Percentiles rank a stretch among this genome's conserved stretches.
These are phyloP conservation scores for Andrena haemorrhoa DNA, from an alignment of 2,888 invertebrate genomes.

Conservation along the genomic window DNA sequence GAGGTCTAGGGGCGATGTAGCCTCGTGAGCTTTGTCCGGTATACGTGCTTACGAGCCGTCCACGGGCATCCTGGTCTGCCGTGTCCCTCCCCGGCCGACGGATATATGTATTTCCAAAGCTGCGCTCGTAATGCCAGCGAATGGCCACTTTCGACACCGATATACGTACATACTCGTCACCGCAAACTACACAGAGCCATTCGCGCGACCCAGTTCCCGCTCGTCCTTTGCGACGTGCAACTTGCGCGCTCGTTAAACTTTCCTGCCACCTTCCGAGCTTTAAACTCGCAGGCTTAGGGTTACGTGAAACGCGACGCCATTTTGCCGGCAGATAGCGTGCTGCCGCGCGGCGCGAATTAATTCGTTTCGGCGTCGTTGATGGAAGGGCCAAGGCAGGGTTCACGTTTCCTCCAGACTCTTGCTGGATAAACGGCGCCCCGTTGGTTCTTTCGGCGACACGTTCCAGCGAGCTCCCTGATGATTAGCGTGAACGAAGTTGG, in stretches of 20 bases:
- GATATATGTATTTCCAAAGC: constrained; percentile 60
- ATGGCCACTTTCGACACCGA: constrained; percentile 45
- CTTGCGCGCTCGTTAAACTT: constrained; percentile 35
- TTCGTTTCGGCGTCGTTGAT: neutral
- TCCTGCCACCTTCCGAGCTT: constrained; percentile 19
- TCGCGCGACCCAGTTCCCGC: constrained; percentile 49
- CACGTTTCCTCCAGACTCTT: too few relatives aligned
- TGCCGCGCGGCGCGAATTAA: neutral
- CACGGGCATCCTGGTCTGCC: constrained; percentile 42
- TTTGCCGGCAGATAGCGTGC: neutral
- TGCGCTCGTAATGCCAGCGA: constrained; percentile 39
- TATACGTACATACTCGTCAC: constrained; percentile 42
- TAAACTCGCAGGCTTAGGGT: constrained; percentile 23
- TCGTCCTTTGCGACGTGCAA: constrained; percentile 6
- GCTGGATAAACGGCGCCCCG: too few relatives aligned
- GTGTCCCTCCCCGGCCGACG: constrained; percentile 4
- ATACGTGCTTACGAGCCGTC: constrained; percentile 59
- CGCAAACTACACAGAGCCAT: constrained; percentile 43
- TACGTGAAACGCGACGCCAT: constrained; percentile 11
- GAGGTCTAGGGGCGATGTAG: constrained; percentile 34
- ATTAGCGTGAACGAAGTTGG: too few relatives aligned
- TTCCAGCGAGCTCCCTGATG: too few relatives aligned
- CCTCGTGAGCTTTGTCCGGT: constrained; percentile 48
- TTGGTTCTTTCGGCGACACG: too few relatives aligned
- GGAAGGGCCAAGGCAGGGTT: neutral